A percentile compares a stretch with the other conserved stretches of the same genome.
Conservation (phyloP, 2,888 invertebrate species). For the Pimpla rufipes region DNA sequence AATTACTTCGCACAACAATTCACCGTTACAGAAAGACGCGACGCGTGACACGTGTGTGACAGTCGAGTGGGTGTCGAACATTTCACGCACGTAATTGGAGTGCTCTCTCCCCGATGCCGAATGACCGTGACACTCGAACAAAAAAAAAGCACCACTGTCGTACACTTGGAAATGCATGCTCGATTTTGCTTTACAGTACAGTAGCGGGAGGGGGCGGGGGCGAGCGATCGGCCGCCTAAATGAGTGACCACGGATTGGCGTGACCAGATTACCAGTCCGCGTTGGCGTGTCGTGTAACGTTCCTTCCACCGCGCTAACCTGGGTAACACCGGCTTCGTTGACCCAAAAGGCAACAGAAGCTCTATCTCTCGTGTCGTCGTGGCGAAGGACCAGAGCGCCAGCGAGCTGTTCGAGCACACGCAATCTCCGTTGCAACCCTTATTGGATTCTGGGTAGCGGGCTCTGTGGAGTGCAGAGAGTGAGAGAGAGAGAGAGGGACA, state of each 20-base stretch:
- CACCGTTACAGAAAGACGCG: background rate
- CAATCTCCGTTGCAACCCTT: slow-evolving; percentile 39
- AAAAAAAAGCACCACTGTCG: slow-evolving; percentile 25
- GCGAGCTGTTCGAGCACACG: slow-evolving; percentile 13
- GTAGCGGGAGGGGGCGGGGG: background rate
- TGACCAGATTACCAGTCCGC: slow-evolving; percentile 72
- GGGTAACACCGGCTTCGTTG: slow-evolving; percentile 11
- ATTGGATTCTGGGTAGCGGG: slow-evolving; percentile 34
- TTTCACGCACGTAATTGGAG: slow-evolving; percentile 37
- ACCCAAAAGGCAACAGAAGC: slow-evolving; percentile 12
- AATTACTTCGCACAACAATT: slow-evolving; percentile 9
- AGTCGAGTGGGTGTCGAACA: slow-evolving; percentile 31
- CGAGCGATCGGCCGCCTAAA: slow-evolving; percentile 69
- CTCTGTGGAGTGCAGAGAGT: background rate
- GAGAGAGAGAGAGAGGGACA: background rate
- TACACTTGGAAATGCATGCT: slow-evolving; percentile 17
- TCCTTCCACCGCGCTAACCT: slow-evolving; percentile 5
- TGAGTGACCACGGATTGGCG: slow-evolving; percentile 76
- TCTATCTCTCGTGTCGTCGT: slow-evolving; percentile 20
- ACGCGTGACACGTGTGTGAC: background rate
- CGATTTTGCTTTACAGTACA: slow-evolving; percentile 32
- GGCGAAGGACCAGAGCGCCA: slow-evolving; percentile 13
- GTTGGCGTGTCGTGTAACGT: slow-evolving; percentile 49
- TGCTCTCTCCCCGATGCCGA: slow-evolving; percentile 4
- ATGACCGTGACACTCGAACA: slow-evolving; percentile 8